Evolutionary conservation across 1,140 invertebrate species (phyloP).

Genomic region (Dinothrombium tinctorium): DNA sequence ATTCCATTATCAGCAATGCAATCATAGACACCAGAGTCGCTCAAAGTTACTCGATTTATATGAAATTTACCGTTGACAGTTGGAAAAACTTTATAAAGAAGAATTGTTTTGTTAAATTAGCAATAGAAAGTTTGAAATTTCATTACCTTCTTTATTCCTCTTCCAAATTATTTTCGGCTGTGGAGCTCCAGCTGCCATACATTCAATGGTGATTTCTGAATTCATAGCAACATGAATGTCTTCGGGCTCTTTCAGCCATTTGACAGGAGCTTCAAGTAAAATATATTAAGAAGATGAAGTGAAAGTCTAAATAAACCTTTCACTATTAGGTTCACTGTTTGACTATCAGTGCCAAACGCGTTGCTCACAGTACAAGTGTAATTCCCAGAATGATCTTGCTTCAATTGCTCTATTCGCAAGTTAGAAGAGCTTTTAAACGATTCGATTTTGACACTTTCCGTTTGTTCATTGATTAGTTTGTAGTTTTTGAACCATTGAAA

Average conservation of each 20-base stretch:
- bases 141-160: too few species aligned
- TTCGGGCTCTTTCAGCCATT: conserved; percentile 5
- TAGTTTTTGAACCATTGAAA: background rate
- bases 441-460: background rate
- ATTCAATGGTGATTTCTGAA: background rate
- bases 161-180: conserved; percentile 4
- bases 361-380: background rate
- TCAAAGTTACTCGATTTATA: conserved; percentile 45
- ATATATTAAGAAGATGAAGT: background rate
- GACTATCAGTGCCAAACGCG: background rate
- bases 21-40: conserved; percentile 60
- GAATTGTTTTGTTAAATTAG: background rate
- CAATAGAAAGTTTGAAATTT: too few species aligned
- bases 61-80: conserved; percentile 22
- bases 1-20: conserved; percentile 53
- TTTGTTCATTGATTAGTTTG: background rate
- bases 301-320: background rate
- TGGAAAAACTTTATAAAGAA: background rate
- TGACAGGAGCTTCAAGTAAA: conserved; percentile 3
- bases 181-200: conserved; percentile 3
- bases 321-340: background rate
- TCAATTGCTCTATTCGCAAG: background rate
- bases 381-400: background rate
- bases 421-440: background rate
- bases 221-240: background rate